phyloP scores from a whole-genome alignment of 1,140 invertebrate genomes.

The Danaus plexippus region DNA sequence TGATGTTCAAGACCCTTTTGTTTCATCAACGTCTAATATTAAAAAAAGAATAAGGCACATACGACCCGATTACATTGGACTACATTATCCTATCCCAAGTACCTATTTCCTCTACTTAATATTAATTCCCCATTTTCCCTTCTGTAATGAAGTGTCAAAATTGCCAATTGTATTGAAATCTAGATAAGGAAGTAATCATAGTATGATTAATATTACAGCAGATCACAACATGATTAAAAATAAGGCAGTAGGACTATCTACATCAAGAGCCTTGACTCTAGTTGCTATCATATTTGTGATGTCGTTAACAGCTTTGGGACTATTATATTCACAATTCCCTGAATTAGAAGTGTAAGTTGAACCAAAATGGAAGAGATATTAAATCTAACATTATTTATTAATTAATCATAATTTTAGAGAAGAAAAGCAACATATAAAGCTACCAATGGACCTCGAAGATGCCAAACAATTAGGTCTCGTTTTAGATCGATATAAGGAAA shows the following conservation, averaged over 20 bases:
- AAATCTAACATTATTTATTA: background rate
- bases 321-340: slow-evolving; percentile 85
- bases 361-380: no score
- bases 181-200: background rate
- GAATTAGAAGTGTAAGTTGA: slow-evolving; percentile 84
- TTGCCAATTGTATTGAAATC: no score
- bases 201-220: slow-evolving; percentile 20
- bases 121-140: no score
- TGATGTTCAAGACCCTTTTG: slow-evolving; percentile 54
- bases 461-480: slow-evolving; percentile 95
- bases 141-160: no score
- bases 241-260: slow-evolving; percentile 53
- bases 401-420: slow-evolving; percentile 78
- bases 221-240: slow-evolving; percentile 14
- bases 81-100: slow-evolving; percentile 46
- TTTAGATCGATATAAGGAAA: slow-evolving; percentile 93
- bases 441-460: slow-evolving; percentile 95
- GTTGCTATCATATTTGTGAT: slow-evolving; percentile 77
- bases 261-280: slow-evolving; percentile 72
- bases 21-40: slow-evolving; percentile 49
- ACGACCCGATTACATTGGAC: slow-evolving; percentile 33
- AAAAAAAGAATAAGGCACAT: slow-evolving; percentile 37
- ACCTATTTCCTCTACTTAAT: slow-evolving; percentile 30
- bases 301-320: slow-evolving; percentile 75
- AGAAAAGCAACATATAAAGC: slow-evolving; percentile 90